Evolutionary conservation across 2,888 invertebrate species (phyloP), one percentile per base, ranked within the genome.

Genomic region (Periphyllus acericola): DNA sequence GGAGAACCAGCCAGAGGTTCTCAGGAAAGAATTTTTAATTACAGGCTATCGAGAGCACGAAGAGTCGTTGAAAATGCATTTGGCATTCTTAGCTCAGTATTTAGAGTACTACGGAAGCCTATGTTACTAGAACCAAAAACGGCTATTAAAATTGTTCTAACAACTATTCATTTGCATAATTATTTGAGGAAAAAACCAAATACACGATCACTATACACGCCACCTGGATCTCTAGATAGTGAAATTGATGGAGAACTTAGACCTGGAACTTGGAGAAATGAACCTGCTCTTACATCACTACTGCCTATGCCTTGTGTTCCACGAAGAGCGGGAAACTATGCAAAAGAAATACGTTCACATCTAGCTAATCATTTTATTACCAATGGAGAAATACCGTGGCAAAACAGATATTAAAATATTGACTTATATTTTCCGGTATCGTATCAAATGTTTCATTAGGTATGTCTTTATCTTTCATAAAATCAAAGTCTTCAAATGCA

Each of bases 61-160:
- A 17, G 82, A 82, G 79, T 90, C 19, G 88, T 89, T 17, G 79
- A 60, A 60, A 79, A 79, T 21, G 55, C 60, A 29, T 52, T 78
- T 52, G 78, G 78, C 29, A 55, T 78, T 78, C 55, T 36, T 3
- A 36, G 36, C 36, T 36, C 36, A 36, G 36, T 36, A 36, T 36
- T 36, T 36, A 36, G 36, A 36, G 36, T 36, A 36, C 36, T 36
- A 36, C 36, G 36, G 36, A 36, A 36, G 36, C 36, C 36, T 36
- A 36, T 36, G 36, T 36, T 36, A 82, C 32, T 82, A 82, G 71
- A 82, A 82, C 82, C 82, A n/a, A 72, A 82, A 72, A 82, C 71
- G 6, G 82, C 71, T 46, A 60, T 34, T 79, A 79, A 79, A 79
- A 79, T 79, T 79, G 82, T 82, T 29, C 72, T 82, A 46, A 21